A percentile compares a stretch with the other conserved stretches of the same genome.
phyloP scores from a whole-genome alignment of 2,113 vertebrate species.

The Amia ocellicauda region DNA sequence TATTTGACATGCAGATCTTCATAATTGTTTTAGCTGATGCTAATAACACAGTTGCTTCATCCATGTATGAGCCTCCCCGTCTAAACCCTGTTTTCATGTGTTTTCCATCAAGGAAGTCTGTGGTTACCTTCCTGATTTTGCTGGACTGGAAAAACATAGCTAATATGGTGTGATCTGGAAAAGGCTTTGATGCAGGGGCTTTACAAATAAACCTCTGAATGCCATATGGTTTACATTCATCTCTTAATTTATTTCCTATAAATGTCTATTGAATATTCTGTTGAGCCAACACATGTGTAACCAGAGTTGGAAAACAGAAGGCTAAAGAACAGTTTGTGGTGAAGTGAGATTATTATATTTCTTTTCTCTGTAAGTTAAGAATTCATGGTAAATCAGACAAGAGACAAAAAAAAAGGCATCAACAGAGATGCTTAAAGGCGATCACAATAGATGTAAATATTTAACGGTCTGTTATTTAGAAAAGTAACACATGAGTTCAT shows the following conservation, averaged over 20 bases:
- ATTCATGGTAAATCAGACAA: slow-evolving; percentile 32
- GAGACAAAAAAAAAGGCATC: no score
- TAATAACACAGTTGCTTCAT: slow-evolving; percentile 68
- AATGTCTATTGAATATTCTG: slow-evolving; percentile 95
- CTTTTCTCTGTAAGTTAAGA: slow-evolving; percentile 46
- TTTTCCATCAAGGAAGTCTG: slow-evolving; percentile 98
- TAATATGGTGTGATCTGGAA: slow-evolving; percentile 98
- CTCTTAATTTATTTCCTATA: slow-evolving; percentile 99
- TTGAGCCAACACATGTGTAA: slow-evolving; percentile 88
- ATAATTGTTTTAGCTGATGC: slow-evolving; percentile 82
- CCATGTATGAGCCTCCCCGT: slow-evolving; percentile 72
- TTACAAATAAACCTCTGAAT: slow-evolving; percentile 97
- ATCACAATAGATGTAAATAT: no score
- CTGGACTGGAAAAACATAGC: slow-evolving; percentile 99
- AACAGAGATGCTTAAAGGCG: no score
- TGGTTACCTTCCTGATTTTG: slow-evolving; percentile 98
- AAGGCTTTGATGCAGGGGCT: slow-evolving; percentile 97
- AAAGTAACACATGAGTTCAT: slow-evolving; percentile 27
- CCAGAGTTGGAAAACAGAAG: slow-evolving; percentile 83
- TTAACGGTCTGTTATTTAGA: slow-evolving; percentile 36
- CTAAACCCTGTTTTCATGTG: slow-evolving; percentile 80
- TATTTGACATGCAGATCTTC: slow-evolving; percentile 57
- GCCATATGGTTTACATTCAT: slow-evolving; percentile 98
- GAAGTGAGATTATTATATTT: slow-evolving; percentile 86
- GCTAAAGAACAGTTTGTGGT: slow-evolving; percentile 81